These are phyloP conservation scores for Sprattus sprattus DNA, from an alignment of 2,113 vertebrate species.

Conservation along the genomic window DNA sequence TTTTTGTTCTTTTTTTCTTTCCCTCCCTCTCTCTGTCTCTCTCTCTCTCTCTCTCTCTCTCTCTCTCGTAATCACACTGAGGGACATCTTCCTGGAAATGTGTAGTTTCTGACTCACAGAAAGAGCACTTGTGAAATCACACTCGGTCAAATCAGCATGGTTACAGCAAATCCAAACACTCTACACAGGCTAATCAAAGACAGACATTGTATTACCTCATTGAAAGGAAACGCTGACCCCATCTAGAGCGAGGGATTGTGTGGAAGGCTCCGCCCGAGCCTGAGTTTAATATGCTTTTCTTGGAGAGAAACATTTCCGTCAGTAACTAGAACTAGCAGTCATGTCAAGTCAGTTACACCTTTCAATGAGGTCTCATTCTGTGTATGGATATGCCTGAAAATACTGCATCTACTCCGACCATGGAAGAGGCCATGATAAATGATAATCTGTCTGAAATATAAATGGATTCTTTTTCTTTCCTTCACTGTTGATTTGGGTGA, in stretches of 20 bases:
- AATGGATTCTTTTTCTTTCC: neutral
- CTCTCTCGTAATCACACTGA: neutral
- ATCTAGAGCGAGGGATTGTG: neutral
- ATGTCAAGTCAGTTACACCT: neutral
- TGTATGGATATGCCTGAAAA: no score
- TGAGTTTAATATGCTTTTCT: neutral
- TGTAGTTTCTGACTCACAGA: slow-evolving; percentile 6
- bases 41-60: neutral
- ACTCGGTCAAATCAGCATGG: neutral
- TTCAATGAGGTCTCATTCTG: neutral
- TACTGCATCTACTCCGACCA: neutral
- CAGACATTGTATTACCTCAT: slow-evolving; percentile 22
- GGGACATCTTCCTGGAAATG: neutral
- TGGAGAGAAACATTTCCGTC: neutral
- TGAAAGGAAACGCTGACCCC: slow-evolving; percentile 18
- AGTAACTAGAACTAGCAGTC: neutral
- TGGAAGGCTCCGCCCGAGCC: neutral
- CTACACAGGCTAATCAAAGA: slow-evolving; percentile 30
- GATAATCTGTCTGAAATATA: neutral
- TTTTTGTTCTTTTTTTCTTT: neutral
- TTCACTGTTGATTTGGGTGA: neutral
- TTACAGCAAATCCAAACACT: slow-evolving; percentile 25
- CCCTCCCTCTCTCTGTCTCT: neutral
- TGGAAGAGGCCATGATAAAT: neutral
- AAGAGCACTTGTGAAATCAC: neutral